Base-by-base conservation (phyloP, 1,140 invertebrate species). In the Heliconius eleuchia region DNA sequence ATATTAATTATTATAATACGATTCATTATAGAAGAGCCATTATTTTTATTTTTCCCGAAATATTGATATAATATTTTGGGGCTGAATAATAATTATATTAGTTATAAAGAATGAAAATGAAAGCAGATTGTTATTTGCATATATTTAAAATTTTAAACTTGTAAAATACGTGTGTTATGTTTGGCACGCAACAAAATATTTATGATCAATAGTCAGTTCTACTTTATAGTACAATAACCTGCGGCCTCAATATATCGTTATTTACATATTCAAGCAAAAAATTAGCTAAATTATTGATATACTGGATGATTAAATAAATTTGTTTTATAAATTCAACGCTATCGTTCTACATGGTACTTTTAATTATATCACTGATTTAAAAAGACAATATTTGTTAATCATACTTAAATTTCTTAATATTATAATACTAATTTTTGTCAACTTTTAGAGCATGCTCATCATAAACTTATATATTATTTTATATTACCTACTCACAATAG, bases 181-280 rank as follows among this genome's bases (percentile, higher is more conserved):
- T 60, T 60, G 9, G 60, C 60, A 66, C 60, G 60, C 60, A 66
- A 66, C 60, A 11, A 66, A 30, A 30, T 66, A 66, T 66, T 66
- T 27, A 30, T 66, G 60, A 66, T 66, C 60, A 66, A 66, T 66
- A 66, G 60, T 57, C 60, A 66, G 27, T 66, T 66, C 60, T 66
- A 66, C 60, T 66, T 66, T 16, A 30, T 16, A 30, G 60, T 66
- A 66, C 60, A 66, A 66, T 66, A 66, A 66, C 60, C 60, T 30
- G 60, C n/a, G 23, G 60, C 60, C 27, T 66, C 60, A 66, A 66
- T 66, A 66, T 11, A 30, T 30, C 23, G 27, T 11, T 23, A 66
- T 66, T 66, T 30, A 66, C 60, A 30, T 66, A 16, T 1, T 30
- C n/a, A 66, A 66, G 27, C 60, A 4, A 66, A 16, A 5, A 13